Conservation (phyloP, 2,888 invertebrate species). For the Microplitis manilae region DNA sequence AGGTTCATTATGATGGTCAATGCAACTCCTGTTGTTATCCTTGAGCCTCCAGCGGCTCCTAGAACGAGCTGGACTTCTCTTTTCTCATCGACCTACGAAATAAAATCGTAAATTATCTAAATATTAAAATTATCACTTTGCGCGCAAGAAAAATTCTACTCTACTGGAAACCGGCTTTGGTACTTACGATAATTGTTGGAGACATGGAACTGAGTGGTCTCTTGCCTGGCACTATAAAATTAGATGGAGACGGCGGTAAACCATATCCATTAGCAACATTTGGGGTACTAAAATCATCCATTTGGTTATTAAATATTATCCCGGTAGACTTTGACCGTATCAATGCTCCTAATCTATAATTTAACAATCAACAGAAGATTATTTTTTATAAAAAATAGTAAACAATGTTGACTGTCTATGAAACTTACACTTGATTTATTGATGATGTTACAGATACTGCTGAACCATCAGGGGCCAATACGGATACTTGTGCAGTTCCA, state of each 20-base stretch:
- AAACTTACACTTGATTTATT: constrained; percentile 81
- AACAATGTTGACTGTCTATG: constrained; percentile 49
- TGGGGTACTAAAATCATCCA: constrained; percentile 95
- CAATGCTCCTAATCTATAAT: constrained; percentile 81
- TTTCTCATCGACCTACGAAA: constrained; percentile 65
- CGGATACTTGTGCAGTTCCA: constrained; percentile 93
- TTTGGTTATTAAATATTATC: constrained; percentile 94
- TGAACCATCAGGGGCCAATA: constrained; percentile 88
- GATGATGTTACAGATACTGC: constrained; percentile 95
- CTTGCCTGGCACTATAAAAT: constrained; percentile 86
- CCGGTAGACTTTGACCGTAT: constrained; percentile 86
- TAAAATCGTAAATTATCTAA: constrained; percentile 11
- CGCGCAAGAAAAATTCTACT: not conserved
- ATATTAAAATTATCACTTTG: not conserved
- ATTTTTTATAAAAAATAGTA: not conserved
- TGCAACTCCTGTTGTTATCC: constrained; percentile 88
- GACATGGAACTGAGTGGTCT: constrained; percentile 90
- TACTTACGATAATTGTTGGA: constrained; percentile 83
- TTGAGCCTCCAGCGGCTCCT: constrained; percentile 93
- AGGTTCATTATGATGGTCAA: constrained; percentile 77
- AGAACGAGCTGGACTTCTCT: constrained; percentile 76
- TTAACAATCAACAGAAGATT: constrained; percentile 10
- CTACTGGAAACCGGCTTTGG: not conserved
- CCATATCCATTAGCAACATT: constrained; percentile 80
- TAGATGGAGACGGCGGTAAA: constrained; percentile 84